Evolutionary conservation across 2,797 vertebrate species (phyloP).

Genomic region (Eleutherodactylus coqui): DNA sequence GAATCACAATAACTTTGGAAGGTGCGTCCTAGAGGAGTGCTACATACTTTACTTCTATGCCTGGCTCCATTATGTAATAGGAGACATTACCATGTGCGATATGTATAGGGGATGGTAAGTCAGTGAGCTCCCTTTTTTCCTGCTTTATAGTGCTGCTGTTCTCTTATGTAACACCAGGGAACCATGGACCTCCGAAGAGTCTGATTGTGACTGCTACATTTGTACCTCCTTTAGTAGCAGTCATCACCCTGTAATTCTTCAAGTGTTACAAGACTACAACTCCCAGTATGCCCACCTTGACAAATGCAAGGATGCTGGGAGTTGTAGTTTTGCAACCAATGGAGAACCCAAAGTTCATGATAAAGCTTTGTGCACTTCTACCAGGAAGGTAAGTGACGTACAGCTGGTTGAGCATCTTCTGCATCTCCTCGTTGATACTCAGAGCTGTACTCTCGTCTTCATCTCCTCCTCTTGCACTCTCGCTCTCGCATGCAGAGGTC

Average conservation of each 20-base stretch:
- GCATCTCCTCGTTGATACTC: conserved; percentile 98
- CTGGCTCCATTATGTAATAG: too few relatives aligned
- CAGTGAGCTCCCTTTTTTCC: too few relatives aligned
- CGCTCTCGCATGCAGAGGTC: conserved; percentile 87
- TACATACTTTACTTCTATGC: background rate
- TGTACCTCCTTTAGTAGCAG: too few relatives aligned
- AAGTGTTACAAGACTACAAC: background rate
- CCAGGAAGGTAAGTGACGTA: conserved; percentile 73
- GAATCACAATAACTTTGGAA: background rate
- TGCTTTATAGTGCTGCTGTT: too few relatives aligned
- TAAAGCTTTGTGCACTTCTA: background rate
- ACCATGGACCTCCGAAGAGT: too few relatives aligned
- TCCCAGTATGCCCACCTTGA: background rate
- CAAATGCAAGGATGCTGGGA: background rate
- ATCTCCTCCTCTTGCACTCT: conserved; percentile 84
- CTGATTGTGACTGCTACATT: too few relatives aligned
- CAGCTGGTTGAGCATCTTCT: conserved; percentile 97
- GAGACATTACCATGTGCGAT: too few relatives aligned
- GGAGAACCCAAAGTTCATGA: background rate
- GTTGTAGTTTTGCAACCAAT: background rate
- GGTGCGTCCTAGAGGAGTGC: background rate
- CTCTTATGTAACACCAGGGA: too few relatives aligned
- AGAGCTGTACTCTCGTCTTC: conserved; percentile 87
- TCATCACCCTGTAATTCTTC: background rate
- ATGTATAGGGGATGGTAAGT: too few relatives aligned